These are phyloP conservation scores for Parnassius glacialis DNA, from an alignment of 2,888 invertebrate species.

Conservation along the genomic window DNA sequence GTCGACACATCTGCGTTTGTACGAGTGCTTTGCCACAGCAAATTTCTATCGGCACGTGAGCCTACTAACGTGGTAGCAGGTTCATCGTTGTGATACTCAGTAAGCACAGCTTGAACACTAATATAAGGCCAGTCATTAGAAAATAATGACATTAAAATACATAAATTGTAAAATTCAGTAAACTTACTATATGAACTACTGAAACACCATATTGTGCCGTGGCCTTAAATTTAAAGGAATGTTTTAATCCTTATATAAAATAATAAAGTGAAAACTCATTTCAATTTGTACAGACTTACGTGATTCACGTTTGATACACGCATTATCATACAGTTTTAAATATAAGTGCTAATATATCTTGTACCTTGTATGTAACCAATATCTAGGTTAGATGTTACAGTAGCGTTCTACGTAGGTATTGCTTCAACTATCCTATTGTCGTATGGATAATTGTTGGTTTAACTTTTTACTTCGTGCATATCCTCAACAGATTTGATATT, in stretches of 20 bases:
- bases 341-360: conserved; percentile 53
- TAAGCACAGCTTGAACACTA: conserved; percentile 49
- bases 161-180: conserved; percentile 59
- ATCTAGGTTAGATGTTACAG: conserved; percentile 70
- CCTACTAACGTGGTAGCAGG: conserved; percentile 19
- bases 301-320: conserved; percentile 47
- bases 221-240: conserved; percentile 79
- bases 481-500: conserved; percentile 75
- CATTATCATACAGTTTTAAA: conserved; percentile 54
- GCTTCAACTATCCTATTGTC: conserved; percentile 67
- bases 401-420: conserved; percentile 63
- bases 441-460: conserved; percentile 65
- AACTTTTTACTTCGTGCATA: conserved; percentile 73
- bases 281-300: conserved; percentile 62
- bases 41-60: conserved; percentile 33
- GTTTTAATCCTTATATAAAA: conserved; percentile 70
- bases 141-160: conserved; percentile 55
- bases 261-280: conserved; percentile 48
- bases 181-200: conserved; percentile 73
- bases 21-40: conserved; percentile 38
- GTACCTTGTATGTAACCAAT: conserved; percentile 40
- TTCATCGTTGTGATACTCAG: conserved; percentile 24
- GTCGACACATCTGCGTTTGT: conserved; percentile 38
- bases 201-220: conserved; percentile 80
- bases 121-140: conserved; percentile 66